Conservation (phyloP, 2,888 invertebrate genomes). For the Orthonevra nobilis region DNA sequence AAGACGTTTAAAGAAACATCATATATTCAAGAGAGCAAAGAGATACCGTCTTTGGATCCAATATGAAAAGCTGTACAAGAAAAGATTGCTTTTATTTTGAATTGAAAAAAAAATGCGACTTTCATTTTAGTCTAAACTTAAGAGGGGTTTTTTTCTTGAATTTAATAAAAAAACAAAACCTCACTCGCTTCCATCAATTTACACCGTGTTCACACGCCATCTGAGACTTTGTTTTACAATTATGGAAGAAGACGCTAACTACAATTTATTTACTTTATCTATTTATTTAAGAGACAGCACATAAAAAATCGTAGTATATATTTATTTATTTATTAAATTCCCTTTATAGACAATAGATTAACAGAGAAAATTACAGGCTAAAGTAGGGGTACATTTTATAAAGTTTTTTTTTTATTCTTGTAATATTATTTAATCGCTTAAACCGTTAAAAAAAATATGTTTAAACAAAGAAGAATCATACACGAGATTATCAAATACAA, state of each 20-base stretch:
- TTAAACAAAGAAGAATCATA: slow-evolving; percentile 47
- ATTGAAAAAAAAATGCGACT: slow-evolving; percentile 47
- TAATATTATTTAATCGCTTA: slow-evolving; percentile 16
- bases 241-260: slow-evolving; percentile 67
- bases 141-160: too few relatives aligned
- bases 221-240: slow-evolving; percentile 28
- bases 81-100: too few relatives aligned
- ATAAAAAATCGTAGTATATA: slow-evolving; percentile 51
- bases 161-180: too few relatives aligned
- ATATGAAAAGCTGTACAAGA: too few relatives aligned
- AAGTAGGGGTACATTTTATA: slow-evolving; percentile 24
- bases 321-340: slow-evolving; percentile 15
- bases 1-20: too few relatives aligned
- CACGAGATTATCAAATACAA: slow-evolving; percentile 45
- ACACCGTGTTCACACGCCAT: slow-evolving; percentile 15
- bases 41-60: too few relatives aligned
- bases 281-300: slow-evolving; percentile 56
- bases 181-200: not conserved
- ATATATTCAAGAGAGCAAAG: slow-evolving; percentile 29
- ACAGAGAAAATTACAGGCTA: slow-evolving; percentile 52
- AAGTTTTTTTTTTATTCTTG: slow-evolving; percentile 1
- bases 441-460: slow-evolving; percentile 32
- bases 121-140: too few relatives aligned
- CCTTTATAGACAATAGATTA: slow-evolving; percentile 33
- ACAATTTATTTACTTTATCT: slow-evolving; percentile 61